Evolutionary conservation across 1,140 invertebrate species (phyloP), one percentile per base, ranked within the genome.

Genomic region (Aphelenchoides fujianensis): DNA sequence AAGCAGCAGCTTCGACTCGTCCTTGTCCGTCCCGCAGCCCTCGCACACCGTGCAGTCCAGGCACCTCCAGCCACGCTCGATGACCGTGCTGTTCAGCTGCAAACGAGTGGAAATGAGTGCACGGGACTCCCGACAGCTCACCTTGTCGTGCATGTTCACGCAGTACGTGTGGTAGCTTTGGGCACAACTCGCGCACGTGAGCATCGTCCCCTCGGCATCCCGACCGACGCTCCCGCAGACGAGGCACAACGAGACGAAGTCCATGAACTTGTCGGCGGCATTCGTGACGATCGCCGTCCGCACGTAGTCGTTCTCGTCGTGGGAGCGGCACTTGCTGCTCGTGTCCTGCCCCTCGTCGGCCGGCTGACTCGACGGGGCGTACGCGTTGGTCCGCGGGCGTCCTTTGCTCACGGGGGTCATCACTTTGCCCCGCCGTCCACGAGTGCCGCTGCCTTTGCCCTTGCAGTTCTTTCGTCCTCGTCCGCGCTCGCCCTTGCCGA

Each of bases 161-260:
- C 97, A 99, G 84, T 95, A 98, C 0, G 95, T 93, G 87, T 99
- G 97, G 86, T 97, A 99, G 81, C 94, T 97, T 85, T 99, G 96
- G 0, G 95, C 96, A 87, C 97, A 99, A 85, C 98, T 95, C 1
- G 93, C 91, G 86, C 97, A 99, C 0, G 92, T 89, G 74, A 99
- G 94, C 74, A 99, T 88, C 76, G 91, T 91, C 1, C 93, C 92
- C 85, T 98, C 97, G 71, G 93, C 91, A 81, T 94, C 94, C 54
- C 90, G 91, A 7, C 97, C 97, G 76, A 97, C 89, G 7, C 94
- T 92, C 1, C 97, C 97, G 86, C 97, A 99, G 90, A 95, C 94
- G 2, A 97, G 92, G 86, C 97, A 99, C 74, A 98, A 36, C 52
- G 70, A 59, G 36, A 86, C 85, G 74, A 87, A 94, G 3, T 91